Base-by-base conservation (phyloP, 2,888 invertebrate genomes). In the Leptinotarsa tumamoca region DNA sequence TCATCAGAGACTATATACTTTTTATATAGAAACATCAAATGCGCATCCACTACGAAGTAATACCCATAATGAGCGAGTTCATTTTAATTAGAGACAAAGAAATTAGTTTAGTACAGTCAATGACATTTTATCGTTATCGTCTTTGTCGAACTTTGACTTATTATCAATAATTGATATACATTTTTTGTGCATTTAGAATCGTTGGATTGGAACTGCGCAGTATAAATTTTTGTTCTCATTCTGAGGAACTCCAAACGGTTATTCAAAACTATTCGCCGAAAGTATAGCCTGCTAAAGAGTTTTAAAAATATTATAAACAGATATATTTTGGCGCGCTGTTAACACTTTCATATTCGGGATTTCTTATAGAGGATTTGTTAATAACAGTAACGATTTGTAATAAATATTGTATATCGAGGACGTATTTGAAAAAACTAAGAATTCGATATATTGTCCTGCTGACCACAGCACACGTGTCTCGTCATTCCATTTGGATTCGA, bases 121-220 rank as follows among this genome's bases (percentile, higher is more conserved):
- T 56, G 69, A 69, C 69, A 69, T 23, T 69, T 69, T 69, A 69
- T 69, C 69, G 17, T 33, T 21, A 68, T 52, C 27, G 43, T 68
- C 18, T 23, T 21, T 50, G 50, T 69, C 69, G 54, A 56, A 69
- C 54, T 56, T 69, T 27, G 54, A 69, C 54, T 56, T 56, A 69
- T 69, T 69, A 68, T 17, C 18, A 23, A 58, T n/a, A 43, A 21
- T 51, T 23, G 68, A 68, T 68, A 68, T 52, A 52, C 4, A 33
- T 7, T 56, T 69, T 69, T 69, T 69, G 56, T 56, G 69, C 27
- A 69, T 69, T 21, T 17, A 15, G 17, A 43, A 56, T 67, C 14
- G 27, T 56, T 54, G 33, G 54, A 21, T 58, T 21, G 15, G 23
- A 58, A 58, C 23, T 58, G 58, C 58, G 58, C 23, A 58, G 58